Conservation (phyloP, 2,113 vertebrate genomes). For the Pterocles orientalis region DNA sequence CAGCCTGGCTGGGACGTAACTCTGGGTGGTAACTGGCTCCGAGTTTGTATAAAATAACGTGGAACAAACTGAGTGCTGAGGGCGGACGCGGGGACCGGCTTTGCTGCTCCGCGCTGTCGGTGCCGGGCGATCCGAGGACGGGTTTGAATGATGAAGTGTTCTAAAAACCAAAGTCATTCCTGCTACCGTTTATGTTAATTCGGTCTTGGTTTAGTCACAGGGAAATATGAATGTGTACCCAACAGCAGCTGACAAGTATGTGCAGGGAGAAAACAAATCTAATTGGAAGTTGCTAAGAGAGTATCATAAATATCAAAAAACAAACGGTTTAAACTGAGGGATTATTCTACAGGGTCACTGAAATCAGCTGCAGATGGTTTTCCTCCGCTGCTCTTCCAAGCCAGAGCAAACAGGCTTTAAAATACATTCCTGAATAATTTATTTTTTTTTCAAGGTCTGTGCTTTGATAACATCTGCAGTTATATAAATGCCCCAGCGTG, state of each 20-base stretch:
- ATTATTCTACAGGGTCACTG: constrained; percentile 4
- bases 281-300: constrained; percentile 8
- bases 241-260: constrained; percentile 21
- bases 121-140: accelerated
- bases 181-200: constrained; percentile 7
- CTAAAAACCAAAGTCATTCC: background rate
- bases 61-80: background rate
- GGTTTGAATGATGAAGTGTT: background rate
- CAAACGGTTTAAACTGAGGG: background rate
- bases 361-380: constrained; percentile 14
- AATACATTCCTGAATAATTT: background rate
- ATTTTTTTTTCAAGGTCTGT: background rate
- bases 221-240: background rate
- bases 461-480: constrained; percentile 48
- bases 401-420: constrained; percentile 3
- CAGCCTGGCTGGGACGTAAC: background rate
- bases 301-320: constrained; percentile 27
- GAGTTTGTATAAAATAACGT: background rate
- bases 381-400: constrained; percentile 2
- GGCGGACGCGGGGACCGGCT: accelerated
- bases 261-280: background rate
- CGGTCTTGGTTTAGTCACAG: constrained; percentile 18
- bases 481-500: background rate
- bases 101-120: accelerated
- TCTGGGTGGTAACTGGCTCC: background rate